Conservation (phyloP, 2,888 invertebrate genomes). For the Hemistola chrysoprasaria region DNA sequence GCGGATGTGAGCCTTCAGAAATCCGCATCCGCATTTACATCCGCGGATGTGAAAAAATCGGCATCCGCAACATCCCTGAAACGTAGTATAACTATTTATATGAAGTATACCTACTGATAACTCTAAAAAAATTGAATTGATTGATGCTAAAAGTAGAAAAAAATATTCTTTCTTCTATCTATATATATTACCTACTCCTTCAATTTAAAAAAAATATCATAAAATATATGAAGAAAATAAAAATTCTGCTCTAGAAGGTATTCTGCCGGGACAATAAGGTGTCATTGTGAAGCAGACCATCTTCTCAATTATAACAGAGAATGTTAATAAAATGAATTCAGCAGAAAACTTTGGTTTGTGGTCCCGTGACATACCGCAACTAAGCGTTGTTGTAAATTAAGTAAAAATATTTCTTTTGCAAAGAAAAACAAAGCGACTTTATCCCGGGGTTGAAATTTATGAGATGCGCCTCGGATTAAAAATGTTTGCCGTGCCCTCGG, state of each 20-base stretch:
- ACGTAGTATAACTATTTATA: too few species aligned
- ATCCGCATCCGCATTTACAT: too few species aligned
- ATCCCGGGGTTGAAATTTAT: conserved; percentile 72
- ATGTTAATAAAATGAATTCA: conserved; percentile 47
- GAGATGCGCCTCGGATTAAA: conserved; percentile 78
- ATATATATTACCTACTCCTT: too few species aligned
- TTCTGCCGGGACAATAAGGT: conserved; percentile 11
- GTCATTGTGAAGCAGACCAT: conserved; percentile 27
- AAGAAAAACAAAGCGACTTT: conserved; percentile 74
- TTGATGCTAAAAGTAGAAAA: too few species aligned
- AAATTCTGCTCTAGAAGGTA: conserved; percentile 1
- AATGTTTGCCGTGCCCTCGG: conserved; percentile 75
- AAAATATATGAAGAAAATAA: background rate
- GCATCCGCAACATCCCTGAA: too few species aligned
- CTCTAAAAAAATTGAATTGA: too few species aligned
- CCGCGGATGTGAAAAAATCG: too few species aligned
- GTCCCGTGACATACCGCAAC: conserved; percentile 47
- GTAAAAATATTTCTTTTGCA: conserved; percentile 65
- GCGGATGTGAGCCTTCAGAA: too few species aligned
- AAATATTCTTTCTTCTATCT: too few species aligned
- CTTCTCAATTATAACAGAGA: conserved; percentile 47
- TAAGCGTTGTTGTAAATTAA: conserved; percentile 64
- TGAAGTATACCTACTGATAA: too few species aligned
- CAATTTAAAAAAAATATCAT: background rate
- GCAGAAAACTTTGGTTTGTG: conserved; percentile 33